Evolutionary conservation across 92 coral and sea anemone species (phyloP), one percentile per base, ranked within the genome.

Genomic region (Phenganax stokvisi): DNA sequence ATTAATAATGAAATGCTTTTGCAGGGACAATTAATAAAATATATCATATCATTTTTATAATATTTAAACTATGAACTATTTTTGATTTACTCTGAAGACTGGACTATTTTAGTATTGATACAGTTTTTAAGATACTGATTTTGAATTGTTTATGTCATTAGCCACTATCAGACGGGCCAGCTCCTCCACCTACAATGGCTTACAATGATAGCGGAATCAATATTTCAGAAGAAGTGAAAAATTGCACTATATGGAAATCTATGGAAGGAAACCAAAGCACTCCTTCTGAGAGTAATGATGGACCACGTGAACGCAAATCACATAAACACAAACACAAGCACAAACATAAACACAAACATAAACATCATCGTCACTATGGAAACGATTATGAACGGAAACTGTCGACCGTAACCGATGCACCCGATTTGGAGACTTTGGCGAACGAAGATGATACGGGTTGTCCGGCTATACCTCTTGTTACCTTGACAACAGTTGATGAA

Each of bases 141-240:
- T 53, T 11, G 27, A 71, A 71, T 17, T 53, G 55, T 15, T 71
- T 13, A 10, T 30, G 6, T 53, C 17, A 2, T 58, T 56, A 86
- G 89, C 79, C 64, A 58, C 62, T 81, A 12, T 27, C 68, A 66
- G 71, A 81, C 9, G 66, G 57, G 6, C 20, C 62, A 37, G 3
- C 47, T 37, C 47, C 47, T 47, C 67, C 64, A 13, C 54, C 76
- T 6, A 56, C 53, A 7, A 9, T 56, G 54, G 67, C 53, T 7
- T 58, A 76, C 13, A 78, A 44, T n/a, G 82, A 78, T 29, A 78
- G 82, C 27, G 82, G 82, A 7, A 90, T 94, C 51, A 94, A 94
- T 76, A 94, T 94, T 55, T 75, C 97, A 0, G 92, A 94, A 15
- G 98, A 94, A 77, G 88, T 94, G 92, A 88, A 90, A 56, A 94